Evolutionary conservation across 30 jellyfish, hydroid and myxozoan species (phyloP).

Genomic region (Phacellophora camtschatica): DNA sequence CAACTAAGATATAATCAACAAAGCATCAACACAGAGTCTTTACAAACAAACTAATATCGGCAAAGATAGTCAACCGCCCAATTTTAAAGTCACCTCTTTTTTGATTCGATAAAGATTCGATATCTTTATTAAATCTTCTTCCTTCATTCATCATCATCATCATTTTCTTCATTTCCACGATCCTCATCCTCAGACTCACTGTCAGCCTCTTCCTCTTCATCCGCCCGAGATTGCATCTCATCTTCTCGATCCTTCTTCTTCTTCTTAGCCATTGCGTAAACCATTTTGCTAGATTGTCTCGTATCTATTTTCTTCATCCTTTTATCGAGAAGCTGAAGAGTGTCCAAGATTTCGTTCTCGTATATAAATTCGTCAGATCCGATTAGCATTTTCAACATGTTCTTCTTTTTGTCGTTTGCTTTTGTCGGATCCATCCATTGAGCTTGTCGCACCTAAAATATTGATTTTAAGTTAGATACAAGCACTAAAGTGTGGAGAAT

Average conservation of each 20-base stretch:
- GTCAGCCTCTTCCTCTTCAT: conserved; percentile 12
- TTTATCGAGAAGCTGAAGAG: conserved; percentile 57
- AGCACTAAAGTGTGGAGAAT: background rate
- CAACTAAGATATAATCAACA: no score
- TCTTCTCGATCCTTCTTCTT: conserved; percentile 68
- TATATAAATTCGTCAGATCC: conserved; percentile 76
- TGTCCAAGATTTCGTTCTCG: conserved; percentile 65
- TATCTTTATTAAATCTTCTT: no score
- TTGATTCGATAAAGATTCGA: no score
- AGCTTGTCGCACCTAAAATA: conserved; percentile 54
- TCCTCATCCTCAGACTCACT: conserved; percentile 58
- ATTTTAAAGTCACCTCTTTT: no score
- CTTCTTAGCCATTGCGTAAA: conserved; percentile 56
- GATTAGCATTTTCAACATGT: conserved; percentile 47
- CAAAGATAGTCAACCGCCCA: no score
- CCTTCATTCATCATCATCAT: conserved; percentile 23
- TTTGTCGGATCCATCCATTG: conserved; percentile 69
- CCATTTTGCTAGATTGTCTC: conserved; percentile 46
- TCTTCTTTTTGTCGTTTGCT: conserved; percentile 67
- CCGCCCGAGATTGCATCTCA: conserved; percentile 12
- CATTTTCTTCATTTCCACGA: conserved; percentile 12
- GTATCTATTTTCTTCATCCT: conserved; percentile 37
- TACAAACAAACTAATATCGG: no score
- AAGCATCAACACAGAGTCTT: no score
- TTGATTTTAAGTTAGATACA: background rate